Percentiles rank a stretch among this genome's conserved stretches.
phyloP scores from a whole-genome alignment of 2,797 vertebrate species.

The Leucoraja ocellata region DNA sequence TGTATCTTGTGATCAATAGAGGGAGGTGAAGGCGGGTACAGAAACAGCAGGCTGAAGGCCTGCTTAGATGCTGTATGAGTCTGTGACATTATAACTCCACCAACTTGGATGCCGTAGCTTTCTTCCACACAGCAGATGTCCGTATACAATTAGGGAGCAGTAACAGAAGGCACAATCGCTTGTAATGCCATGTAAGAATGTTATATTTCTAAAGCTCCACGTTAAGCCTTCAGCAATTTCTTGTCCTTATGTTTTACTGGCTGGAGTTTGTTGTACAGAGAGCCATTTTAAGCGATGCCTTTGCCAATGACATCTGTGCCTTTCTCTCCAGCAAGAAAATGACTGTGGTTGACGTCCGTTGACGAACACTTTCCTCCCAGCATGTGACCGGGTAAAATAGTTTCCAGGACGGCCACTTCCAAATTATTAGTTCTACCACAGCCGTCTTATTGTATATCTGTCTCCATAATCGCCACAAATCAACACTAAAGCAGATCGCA shows the following conservation, averaged over 20 bases:
- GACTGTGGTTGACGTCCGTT: too few relatives aligned
- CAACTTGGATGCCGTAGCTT: not conserved
- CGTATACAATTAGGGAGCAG: not conserved
- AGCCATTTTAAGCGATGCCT: not conserved
- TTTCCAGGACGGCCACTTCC: not conserved
- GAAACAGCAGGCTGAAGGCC: too few relatives aligned
- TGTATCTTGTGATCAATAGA: too few relatives aligned
- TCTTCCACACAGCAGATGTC: not conserved
- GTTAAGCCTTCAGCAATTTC: not conserved
- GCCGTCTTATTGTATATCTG: not conserved
- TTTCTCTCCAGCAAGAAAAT: not conserved
- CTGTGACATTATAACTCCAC: too few relatives aligned
- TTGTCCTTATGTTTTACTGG: not conserved
- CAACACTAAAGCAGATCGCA: too few relatives aligned
- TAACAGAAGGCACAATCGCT: not conserved
- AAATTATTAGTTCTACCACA: not conserved
- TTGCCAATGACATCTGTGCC: not conserved
- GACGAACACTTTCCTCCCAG: not conserved
- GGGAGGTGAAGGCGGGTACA: too few relatives aligned
- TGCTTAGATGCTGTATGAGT: too few relatives aligned
- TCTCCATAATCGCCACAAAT: not conserved
- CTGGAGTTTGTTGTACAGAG: not conserved
- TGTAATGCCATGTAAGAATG: not conserved
- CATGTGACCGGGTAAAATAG: not conserved
- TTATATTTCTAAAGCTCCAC: not conserved